Evolutionary conservation across 2,113 vertebrate species (phyloP).

Genomic region (Neotoma lepida): DNA sequence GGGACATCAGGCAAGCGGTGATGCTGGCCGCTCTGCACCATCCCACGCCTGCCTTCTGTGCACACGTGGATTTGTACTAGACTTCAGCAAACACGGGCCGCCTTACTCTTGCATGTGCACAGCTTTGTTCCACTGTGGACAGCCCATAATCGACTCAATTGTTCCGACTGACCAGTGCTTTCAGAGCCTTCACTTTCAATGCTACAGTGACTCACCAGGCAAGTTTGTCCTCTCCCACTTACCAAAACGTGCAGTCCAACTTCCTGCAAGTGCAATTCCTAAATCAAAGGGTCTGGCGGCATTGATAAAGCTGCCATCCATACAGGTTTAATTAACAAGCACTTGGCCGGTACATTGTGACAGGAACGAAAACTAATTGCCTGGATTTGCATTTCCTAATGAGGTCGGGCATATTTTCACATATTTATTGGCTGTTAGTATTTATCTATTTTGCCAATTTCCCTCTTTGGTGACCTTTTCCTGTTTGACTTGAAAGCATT

Average conservation of each 20-base stretch:
- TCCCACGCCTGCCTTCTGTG: too few relatives aligned
- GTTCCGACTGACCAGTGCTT: neutral
- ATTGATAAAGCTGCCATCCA: neutral
- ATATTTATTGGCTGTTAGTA: neutral
- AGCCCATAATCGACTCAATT: neutral
- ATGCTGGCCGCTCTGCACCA: neutral
- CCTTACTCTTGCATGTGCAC: neutral
- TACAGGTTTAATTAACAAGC: neutral
- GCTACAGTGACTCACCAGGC: rapidly evolving
- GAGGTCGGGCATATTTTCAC: too few relatives aligned
- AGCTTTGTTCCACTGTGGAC: neutral
- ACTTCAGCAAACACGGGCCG: rapidly evolving
- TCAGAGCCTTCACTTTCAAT: neutral
- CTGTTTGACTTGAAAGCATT: neutral
- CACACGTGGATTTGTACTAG: rapidly evolving
- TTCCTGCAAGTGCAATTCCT: neutral
- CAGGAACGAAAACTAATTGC: neutral
- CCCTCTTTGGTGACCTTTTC: neutral
- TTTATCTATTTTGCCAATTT: neutral
- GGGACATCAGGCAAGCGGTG: too few relatives aligned
- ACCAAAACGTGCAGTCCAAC: neutral
- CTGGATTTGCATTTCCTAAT: too few relatives aligned
- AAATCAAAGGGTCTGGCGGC: neutral
- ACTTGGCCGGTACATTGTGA: rapidly evolving
- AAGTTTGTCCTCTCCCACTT: neutral